Evolutionary conservation across 2,113 vertebrate species (phyloP).

Genomic region (Podarcis cretensis): DNA sequence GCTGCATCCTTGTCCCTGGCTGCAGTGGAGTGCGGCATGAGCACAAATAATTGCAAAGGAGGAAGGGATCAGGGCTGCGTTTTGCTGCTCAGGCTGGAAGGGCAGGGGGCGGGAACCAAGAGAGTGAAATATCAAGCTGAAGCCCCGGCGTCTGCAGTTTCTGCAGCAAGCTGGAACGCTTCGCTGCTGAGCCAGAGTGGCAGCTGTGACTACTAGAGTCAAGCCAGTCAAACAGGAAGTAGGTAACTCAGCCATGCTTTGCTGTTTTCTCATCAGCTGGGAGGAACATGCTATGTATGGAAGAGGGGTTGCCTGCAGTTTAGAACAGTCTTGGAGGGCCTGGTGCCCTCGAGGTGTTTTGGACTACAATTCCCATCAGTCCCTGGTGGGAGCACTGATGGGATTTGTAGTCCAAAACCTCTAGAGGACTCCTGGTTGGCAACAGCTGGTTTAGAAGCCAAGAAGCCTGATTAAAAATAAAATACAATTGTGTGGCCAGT

Average conservation of each 20-base stretch:
- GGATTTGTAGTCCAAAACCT: no score
- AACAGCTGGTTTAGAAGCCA: no score
- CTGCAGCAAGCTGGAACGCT: not conserved
- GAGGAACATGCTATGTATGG: not conserved
- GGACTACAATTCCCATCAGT: no score
- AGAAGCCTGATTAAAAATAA: not conserved
- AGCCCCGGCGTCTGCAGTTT: not conserved
- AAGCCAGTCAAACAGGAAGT: not conserved
- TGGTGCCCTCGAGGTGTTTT: not conserved
- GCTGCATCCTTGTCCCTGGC: not conserved
- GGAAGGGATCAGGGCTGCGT: fast-evolving
- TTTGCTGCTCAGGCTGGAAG: not conserved
- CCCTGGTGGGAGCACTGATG: no score
- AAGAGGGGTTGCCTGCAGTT: not conserved
- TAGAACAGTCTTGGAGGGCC: not conserved
- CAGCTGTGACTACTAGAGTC: conserved; percentile 3
- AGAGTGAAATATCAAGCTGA: not conserved
- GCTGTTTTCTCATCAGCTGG: conserved; percentile 3
- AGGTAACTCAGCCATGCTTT: not conserved
- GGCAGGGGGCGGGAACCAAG: no score
- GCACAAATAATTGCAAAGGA: not conserved
- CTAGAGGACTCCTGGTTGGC: no score
- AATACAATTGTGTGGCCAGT: not conserved
- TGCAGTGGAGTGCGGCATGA: not conserved
- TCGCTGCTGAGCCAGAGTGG: not conserved